Base-by-base conservation (phyloP, 2,888 invertebrate genomes). In the Volucella inflata region DNA sequence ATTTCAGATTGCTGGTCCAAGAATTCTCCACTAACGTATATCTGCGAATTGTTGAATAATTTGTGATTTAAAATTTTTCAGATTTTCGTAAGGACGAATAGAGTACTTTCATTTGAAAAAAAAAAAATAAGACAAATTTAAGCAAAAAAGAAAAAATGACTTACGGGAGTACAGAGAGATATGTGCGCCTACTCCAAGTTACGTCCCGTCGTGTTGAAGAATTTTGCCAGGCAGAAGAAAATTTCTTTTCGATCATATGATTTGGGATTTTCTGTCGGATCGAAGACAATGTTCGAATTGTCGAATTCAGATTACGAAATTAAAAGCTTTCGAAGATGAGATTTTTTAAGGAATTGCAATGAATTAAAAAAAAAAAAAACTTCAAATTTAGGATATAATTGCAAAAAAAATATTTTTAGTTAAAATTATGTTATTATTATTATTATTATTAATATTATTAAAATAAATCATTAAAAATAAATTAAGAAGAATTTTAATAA, bases 161-260 rank as follows among this genome's bases (percentile, higher is more conserved):
- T 89, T 89, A 89, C 88, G 89, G 88, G 82, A 88, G 72, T 84
- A 87, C 76, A 44, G 40, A 38, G 67, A 68, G 82, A 62, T 89
- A 77, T 88, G 87, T 89, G 88, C 89, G 90, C 90, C 90, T 88
- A 89, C 90, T 89, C 87, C 87, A 87, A 88, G 87, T 88, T 88
- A 88, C 88, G 85, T 80, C 75, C 78, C 60, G 89, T 89, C 88
- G 79, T 60, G 40, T 65, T 65, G 64, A 70, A 84, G 70, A 79
- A 65, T 50, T 75, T 71, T 76, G 70, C 80, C 71, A 80, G 80
- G 59, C 75, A 59, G 60, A 88, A 89, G 88, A 89, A 80, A 89
- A 89, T 14, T 78, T 87, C 88, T 87, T 87, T 88, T 90, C 89
- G 88, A 91, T 91, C 91, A 92, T 92, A 92, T 92, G 91, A 92